A percentile compares a stretch with the other conserved stretches of the same genome.
Conservation (phyloP, 1,140 invertebrate species). For the Acyrthosiphon pisum region DNA sequence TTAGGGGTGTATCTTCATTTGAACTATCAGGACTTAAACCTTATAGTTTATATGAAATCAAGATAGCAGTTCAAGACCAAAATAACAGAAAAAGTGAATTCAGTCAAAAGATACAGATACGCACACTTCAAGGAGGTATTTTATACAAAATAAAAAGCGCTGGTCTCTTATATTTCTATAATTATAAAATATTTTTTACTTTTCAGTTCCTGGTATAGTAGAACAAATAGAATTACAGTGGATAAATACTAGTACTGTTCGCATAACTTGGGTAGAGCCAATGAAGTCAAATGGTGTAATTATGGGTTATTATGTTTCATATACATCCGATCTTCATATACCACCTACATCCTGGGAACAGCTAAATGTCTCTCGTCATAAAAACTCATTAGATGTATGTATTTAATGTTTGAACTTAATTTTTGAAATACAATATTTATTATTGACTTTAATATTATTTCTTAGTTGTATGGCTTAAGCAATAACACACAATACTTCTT, state of each 20-base stretch:
- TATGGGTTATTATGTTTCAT: slow-evolving; percentile 65
- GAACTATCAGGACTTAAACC: slow-evolving; percentile 67
- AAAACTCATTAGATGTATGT: slow-evolving; percentile 61
- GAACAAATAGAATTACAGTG: slow-evolving; percentile 66
- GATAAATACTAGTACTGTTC: slow-evolving; percentile 65
- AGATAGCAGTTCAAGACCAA: slow-evolving; percentile 65
- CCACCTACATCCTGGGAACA: slow-evolving; percentile 63
- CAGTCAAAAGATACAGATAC: slow-evolving; percentile 67
- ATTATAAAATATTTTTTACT: not conserved
- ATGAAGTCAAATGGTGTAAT: slow-evolving; percentile 65
- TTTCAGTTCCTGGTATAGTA: slow-evolving; percentile 66
- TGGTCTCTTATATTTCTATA: not conserved
- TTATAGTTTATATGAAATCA: slow-evolving; percentile 71
- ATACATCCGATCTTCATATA: slow-evolving; percentile 63
- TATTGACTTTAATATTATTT: not conserved
- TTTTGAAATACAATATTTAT: not conserved
- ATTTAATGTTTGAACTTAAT: slow-evolving; percentile 28
- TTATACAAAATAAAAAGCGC: not conserved
- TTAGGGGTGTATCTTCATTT: slow-evolving; percentile 64
- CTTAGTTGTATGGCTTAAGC: slow-evolving; percentile 63
- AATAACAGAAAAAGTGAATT: slow-evolving; percentile 64
- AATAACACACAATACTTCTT: slow-evolving; percentile 67
- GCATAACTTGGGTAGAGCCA: slow-evolving; percentile 67
- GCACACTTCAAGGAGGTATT: slow-evolving; percentile 67
- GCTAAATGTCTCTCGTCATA: slow-evolving; percentile 64